Evolutionary conservation across 1,140 invertebrate species (phyloP), one percentile per base, ranked within the genome.

Genomic region (Drosophila watanabei): DNA sequence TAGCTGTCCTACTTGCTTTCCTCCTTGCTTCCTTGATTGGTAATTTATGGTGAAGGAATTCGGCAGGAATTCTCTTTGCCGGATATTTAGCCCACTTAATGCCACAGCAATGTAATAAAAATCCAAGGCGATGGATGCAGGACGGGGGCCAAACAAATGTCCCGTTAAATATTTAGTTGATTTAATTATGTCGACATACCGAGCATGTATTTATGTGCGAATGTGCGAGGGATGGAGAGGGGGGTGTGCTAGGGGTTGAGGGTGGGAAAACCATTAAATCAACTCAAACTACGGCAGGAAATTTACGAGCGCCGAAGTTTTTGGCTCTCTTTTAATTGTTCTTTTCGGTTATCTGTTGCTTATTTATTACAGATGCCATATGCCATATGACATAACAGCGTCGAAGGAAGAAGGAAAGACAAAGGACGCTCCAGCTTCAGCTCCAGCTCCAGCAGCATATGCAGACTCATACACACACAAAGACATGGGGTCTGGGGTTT

Each of bases 91-190:
- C 82, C 32, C 82, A 90, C 86, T 90, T 82, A 90, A 90, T 90
- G 82, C 65, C 72, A 41, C 41, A 75, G 79, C 75, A 80, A 82
- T 76, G 82, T 86, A 89, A 89, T 90, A 90, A 90, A 90, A 90
- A 86, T 80, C 68, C 75, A 57, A 54, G 72, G 59, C 77, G 78
- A 82, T 79, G 75, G 35, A 39, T 72, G 75, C 54, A 46, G 49
- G 54, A 58, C 48, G 72, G 60, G 72, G 54, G 72, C 49, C 79
- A 76, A 79, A 84, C 86, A 89, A 87, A 87, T 89, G 84, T 80
- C 86, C 81, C 86, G 78, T 85, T 90, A 90, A 90, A 90, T 90
- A 90, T 90, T 90, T 90, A 91, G 79, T 90, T 91, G 86, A 90
- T 90, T 90, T 90, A 90, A 90, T 90, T 90, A 90, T 90, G 86